Evolutionary conservation across 2,113 vertebrate species (phyloP), one percentile per base, ranked within the genome.

Genomic region (Scopus umbretta): DNA sequence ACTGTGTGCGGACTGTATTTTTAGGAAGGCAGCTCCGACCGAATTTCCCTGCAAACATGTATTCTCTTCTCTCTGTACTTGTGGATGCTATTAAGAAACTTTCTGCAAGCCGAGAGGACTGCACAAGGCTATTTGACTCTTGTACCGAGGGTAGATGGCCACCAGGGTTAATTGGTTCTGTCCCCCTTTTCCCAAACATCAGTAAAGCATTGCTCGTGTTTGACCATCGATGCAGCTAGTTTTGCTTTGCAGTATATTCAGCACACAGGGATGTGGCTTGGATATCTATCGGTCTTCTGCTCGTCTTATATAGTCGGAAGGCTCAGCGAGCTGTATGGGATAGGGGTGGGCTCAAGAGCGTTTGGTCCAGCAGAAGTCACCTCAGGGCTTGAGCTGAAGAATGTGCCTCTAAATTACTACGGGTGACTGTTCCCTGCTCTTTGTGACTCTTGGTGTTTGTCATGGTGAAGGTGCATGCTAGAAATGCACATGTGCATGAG

Each of bases 181-280:
- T 36, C 29, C 25, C 30, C 42, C 45, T 88, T 45, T 45, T 42
- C 45, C 45, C 84, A 56, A 6, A 32, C 15, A 6, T 23, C 55
- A 79, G 22, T 5, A 26, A 20, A 62, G 38, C 36, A 3, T 43
- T 38, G 32, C 67, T 90, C 1, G 0, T 55, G 38, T 70, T 50
- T 53, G 34, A 16, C 53, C 4, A 1, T 43, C 2, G 2, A 16
- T 1, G 0, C n/a, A 25, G 32, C 58, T 56, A 13, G 21, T 74
- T 93, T 43, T 63, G 81, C 47, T 90, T 76, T 56, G 61, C 67
- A 17, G 2, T 49, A 7, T 14, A 21, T 55, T 25, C 38, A 25
- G 42, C 42, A 18, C 42, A 10, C 36, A 27, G 79, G n/a, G 58
- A 7, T 25, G 8, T 0, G 8, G 68, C 45, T 22, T 52, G 68